Evolutionary conservation across 2,888 invertebrate species (phyloP).

Genomic region (Eupithecia subfuscata): DNA sequence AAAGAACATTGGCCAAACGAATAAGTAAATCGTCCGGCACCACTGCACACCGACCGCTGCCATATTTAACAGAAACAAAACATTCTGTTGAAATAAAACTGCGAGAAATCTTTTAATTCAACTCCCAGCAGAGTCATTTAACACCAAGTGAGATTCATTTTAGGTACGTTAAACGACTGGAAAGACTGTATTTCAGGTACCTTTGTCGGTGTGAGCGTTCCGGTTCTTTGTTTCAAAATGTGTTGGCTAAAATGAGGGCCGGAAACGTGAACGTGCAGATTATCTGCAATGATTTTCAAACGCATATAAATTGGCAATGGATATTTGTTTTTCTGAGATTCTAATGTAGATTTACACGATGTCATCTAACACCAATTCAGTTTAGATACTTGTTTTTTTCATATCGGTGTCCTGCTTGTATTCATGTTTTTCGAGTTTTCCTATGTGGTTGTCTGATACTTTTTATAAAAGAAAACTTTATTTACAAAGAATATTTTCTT

Average conservation of each 20-base stretch:
- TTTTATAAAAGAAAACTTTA: no score
- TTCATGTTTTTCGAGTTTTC: no score
- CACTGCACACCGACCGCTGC: slow-evolving; percentile 6
- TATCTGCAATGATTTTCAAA: neutral
- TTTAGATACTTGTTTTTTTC: no score
- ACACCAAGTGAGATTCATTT: slow-evolving; percentile 34
- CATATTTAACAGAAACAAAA: slow-evolving; percentile 23
- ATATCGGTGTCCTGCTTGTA: no score
- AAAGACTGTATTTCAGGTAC: slow-evolving; percentile 21
- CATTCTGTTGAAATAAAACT: slow-evolving; percentile 20
- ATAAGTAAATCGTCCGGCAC: slow-evolving; percentile 10
- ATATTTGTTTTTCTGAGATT: neutral
- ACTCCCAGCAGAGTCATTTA: slow-evolving; percentile 33
- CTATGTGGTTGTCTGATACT: no score
- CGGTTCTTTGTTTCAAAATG: slow-evolving; percentile 9
- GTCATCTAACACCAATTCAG: neutral
- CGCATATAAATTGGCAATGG: neutral
- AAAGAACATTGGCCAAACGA: slow-evolving; percentile 1
- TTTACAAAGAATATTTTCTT: no score
- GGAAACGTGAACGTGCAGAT: neutral
- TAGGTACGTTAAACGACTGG: slow-evolving; percentile 26
- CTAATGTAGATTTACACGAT: neutral
- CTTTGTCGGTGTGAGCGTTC: neutral
- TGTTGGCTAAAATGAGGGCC: neutral
- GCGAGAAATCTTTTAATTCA: slow-evolving; percentile 36